Evolutionary conservation across 2,888 invertebrate genomes (phyloP).

Genomic region (Emmelina monodactyla): DNA sequence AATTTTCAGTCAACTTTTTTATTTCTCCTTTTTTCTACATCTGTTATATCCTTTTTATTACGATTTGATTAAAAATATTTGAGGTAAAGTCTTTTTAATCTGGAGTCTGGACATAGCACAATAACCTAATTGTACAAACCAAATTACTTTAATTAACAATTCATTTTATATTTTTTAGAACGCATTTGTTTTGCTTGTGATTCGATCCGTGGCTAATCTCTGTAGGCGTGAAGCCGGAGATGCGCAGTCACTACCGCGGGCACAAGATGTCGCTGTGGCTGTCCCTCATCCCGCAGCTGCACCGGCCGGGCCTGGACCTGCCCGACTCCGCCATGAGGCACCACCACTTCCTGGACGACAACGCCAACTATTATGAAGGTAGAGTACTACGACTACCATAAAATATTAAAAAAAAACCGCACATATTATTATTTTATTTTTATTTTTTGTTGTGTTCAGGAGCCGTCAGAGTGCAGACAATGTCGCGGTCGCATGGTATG

Average conservation of each 20-base stretch:
- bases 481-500: slow-evolving; percentile 71
- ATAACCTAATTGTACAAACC: no score
- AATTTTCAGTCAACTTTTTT: no score
- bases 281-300: slow-evolving; percentile 88
- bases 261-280: slow-evolving; percentile 95
- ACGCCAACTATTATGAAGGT: slow-evolving; percentile 83
- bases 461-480: slow-evolving; percentile 77
- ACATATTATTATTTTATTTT: not conserved
- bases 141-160: no score
- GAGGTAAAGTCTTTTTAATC: no score
- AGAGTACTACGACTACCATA: slow-evolving; percentile 14
- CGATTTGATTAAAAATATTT: no score
- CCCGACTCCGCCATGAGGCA: slow-evolving; percentile 87
- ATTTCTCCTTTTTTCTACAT: no score
- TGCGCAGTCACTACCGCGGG: slow-evolving; percentile 90
- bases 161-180: no score
- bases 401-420: not conserved
- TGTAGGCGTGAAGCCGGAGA: slow-evolving; percentile 77
- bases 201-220: no score
- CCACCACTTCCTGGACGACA: slow-evolving; percentile 86
- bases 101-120: no score
- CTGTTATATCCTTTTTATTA: no score
- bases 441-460: no score
- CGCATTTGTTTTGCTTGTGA: no score
- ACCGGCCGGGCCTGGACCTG: slow-evolving; percentile 76